Evolutionary conservation across 1,140 invertebrate genomes (phyloP).

Genomic region (Samia ricini): DNA sequence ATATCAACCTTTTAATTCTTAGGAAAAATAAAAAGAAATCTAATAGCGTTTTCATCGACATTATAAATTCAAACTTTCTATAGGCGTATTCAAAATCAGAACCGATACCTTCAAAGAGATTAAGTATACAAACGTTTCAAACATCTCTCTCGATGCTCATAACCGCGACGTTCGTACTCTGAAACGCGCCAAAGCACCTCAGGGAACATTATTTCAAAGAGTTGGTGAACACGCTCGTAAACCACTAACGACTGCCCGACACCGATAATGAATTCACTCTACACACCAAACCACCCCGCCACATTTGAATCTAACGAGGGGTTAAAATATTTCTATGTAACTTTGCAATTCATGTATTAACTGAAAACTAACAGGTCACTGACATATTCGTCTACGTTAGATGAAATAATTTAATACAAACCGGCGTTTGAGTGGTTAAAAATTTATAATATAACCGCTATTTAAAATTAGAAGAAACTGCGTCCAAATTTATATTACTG

Average conservation of each 20-base stretch:
- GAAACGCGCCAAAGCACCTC: slow-evolving; percentile 43
- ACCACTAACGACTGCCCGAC: slow-evolving; percentile 70
- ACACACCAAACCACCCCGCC: slow-evolving; percentile 49
- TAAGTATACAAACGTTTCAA: slow-evolving; percentile 16
- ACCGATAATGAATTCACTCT: slow-evolving; percentile 71
- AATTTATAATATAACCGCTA: too few species aligned
- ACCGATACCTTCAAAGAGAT: neutral
- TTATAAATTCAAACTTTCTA: neutral
- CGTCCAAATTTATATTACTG: too few species aligned
- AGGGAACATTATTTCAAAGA: slow-evolving; percentile 69
- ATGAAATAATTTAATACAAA: neutral
- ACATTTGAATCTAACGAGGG: slow-evolving; percentile 67
- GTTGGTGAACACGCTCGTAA: slow-evolving; percentile 62
- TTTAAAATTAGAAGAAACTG: too few species aligned
- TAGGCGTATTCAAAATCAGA: neutral
- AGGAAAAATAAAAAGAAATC: too few species aligned
- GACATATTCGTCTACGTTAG: slow-evolving; percentile 8
- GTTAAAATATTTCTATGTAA: slow-evolving; percentile 47
- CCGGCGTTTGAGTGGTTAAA: too few species aligned
- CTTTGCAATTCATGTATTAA: slow-evolving; percentile 8
- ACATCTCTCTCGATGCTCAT: slow-evolving; percentile 21
- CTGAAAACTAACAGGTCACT: neutral
- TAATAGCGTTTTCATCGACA: neutral
- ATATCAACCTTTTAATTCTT: too few species aligned
- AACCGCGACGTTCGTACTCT: slow-evolving; percentile 23